Evolutionary conservation across 30 jellyfish, hydroid and myxozoan genomes (phyloP).

Genomic region (Pseudorhiza aurosa): DNA sequence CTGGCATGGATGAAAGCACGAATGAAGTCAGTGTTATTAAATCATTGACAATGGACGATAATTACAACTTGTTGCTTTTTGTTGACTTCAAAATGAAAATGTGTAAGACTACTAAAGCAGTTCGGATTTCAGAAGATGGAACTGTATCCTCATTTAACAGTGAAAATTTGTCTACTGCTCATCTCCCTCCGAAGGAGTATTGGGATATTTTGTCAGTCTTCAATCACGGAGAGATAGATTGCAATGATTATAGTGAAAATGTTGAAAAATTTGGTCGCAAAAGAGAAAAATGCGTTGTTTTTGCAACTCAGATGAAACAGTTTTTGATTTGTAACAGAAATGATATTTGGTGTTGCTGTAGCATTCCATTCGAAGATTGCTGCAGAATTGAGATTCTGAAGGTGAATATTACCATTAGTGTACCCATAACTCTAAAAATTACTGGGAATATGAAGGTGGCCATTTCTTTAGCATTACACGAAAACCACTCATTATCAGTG

Average conservation of each 20-base stretch:
- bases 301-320: constrained; percentile 22
- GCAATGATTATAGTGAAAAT: not conserved
- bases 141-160: not conserved
- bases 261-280: not conserved
- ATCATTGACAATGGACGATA: not conserved
- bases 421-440: no score
- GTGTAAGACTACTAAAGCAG: not conserved
- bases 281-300: not conserved
- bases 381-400: not conserved
- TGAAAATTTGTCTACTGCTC: not conserved
- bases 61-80: not conserved
- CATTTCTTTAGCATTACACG: no score
- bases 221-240: not conserved
- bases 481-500: no score
- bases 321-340: constrained; percentile 1
- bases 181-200: constrained; percentile 17
- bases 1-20: not conserved
- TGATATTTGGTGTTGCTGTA: not conserved
- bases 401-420: no score
- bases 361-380: constrained; percentile 24
- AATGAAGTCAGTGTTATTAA: not conserved
- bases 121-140: constrained; percentile 2
- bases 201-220: constrained; percentile 15
- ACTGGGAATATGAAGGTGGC: no score
- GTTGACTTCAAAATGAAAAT: not conserved